phyloP scores from a whole-genome alignment of 2,888 invertebrate genomes.

The Alcis repandata region DNA sequence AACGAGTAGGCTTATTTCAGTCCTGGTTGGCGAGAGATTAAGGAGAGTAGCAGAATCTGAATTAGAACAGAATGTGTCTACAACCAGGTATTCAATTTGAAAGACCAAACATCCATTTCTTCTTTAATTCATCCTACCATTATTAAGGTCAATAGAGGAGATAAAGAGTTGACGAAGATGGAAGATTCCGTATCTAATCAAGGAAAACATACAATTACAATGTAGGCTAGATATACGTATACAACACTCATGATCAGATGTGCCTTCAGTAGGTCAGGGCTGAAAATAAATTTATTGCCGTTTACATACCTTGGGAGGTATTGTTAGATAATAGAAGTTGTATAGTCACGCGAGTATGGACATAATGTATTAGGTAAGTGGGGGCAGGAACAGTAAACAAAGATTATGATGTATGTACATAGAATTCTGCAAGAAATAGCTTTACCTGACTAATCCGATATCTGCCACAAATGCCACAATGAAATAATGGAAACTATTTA shows the following conservation, averaged over 20 bases:
- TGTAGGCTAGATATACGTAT: constrained; percentile 12
- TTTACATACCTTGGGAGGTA: constrained; percentile 18
- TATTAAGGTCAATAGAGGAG: constrained; percentile 3
- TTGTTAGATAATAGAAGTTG: constrained; percentile 5
- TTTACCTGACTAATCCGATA: not conserved
- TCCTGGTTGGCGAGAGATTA: no score
- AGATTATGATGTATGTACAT: not conserved
- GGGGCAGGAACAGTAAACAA: not conserved
- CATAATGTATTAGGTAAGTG: not conserved
- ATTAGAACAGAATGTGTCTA: not conserved
- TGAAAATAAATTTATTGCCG: constrained; percentile 30
- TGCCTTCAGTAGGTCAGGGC: constrained; percentile 66
- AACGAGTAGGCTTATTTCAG: no score
- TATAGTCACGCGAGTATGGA: constrained; percentile 9
- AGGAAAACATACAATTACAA: constrained; percentile 23
- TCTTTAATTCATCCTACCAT: constrained; percentile 10
- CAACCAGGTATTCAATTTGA: no score
- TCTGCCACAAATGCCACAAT: no score
- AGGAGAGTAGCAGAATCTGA: not conserved
- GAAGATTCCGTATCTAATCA: constrained; percentile 47
- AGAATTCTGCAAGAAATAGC: not conserved
- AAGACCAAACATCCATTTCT: no score
- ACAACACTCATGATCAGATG: constrained; percentile 30
- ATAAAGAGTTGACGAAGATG: constrained; percentile 39
- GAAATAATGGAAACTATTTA: no score